Conservation (phyloP, 2,113 vertebrate species). For the Myiozetetes cayanensis region DNA sequence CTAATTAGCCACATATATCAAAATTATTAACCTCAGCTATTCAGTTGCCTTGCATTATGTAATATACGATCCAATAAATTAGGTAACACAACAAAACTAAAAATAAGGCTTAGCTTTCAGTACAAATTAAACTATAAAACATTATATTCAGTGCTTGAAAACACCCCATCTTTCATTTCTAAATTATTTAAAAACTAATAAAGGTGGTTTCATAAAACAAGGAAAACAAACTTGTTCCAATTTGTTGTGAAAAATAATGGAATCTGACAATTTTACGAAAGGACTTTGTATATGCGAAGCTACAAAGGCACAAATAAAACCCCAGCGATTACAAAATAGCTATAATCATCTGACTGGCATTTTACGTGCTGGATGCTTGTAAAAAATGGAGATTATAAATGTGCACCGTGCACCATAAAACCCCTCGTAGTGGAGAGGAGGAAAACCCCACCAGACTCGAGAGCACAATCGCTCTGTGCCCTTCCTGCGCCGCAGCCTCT, state of each 20-base stretch:
- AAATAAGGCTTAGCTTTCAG: constrained; percentile 18
- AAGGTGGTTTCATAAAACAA: constrained; percentile 5
- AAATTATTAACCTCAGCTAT: constrained; percentile 67
- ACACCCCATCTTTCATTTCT: constrained; percentile 27
- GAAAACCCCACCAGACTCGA: neutral
- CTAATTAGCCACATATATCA: constrained; percentile 72
- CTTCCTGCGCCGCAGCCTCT: neutral
- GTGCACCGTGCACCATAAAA: neutral
- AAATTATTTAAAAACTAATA: constrained; percentile 36
- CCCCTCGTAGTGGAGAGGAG: neutral
- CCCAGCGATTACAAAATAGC: neutral
- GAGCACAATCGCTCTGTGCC: neutral
- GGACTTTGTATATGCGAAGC: neutral
- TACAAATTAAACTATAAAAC: constrained; percentile 74
- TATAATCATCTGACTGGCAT: neutral
- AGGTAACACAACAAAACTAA: constrained; percentile 42
- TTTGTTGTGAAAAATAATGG: constrained; percentile 3
- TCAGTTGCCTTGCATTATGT: constrained; percentile 41
- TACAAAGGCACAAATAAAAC: neutral
- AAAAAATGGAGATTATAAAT: constrained; percentile 9
- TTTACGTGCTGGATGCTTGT: neutral
- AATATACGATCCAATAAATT: constrained; percentile 71
- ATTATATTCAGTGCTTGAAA: neutral
- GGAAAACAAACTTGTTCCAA: neutral
- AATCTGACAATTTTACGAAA: constrained; percentile 7